Conservation (phyloP, 2,888 invertebrate genomes). For the Reticulitermes lucifugus region DNA sequence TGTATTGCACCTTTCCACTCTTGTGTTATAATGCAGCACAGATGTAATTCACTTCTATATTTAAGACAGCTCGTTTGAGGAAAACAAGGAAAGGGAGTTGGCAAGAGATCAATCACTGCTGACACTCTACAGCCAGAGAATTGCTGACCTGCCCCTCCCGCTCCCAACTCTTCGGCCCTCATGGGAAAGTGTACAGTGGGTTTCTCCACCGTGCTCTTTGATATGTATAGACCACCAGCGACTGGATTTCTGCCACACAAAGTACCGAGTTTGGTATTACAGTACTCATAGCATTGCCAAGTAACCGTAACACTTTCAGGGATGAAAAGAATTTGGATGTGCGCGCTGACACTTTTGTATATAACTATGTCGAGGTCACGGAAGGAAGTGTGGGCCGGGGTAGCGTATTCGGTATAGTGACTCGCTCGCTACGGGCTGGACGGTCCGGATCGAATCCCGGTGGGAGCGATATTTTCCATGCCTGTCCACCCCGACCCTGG, state of each 20-base stretch:
- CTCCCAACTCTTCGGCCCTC: background rate
- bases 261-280: background rate
- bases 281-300: background rate
- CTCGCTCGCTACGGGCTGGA: too few relatives aligned
- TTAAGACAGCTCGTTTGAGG: background rate
- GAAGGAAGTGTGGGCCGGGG: too few relatives aligned
- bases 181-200: background rate
- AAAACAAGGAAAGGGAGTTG: conserved; percentile 27
- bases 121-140: background rate
- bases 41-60: background rate
- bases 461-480: too few relatives aligned
- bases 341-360: too few relatives aligned
- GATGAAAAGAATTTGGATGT: too few relatives aligned
- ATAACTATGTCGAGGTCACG: too few relatives aligned
- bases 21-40: too few relatives aligned
- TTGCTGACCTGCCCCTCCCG: too few relatives aligned
- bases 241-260: background rate
- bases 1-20: too few relatives aligned
- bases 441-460: too few relatives aligned
- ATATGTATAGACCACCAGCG: background rate
- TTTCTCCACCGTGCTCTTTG: background rate
- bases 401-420: too few relatives aligned
- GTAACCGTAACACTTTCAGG: background rate
- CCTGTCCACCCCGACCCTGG: too few relatives aligned
- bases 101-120: conserved; percentile 9